Conservation (phyloP, 2,113 vertebrate species). For the Taxidea taxus region DNA sequence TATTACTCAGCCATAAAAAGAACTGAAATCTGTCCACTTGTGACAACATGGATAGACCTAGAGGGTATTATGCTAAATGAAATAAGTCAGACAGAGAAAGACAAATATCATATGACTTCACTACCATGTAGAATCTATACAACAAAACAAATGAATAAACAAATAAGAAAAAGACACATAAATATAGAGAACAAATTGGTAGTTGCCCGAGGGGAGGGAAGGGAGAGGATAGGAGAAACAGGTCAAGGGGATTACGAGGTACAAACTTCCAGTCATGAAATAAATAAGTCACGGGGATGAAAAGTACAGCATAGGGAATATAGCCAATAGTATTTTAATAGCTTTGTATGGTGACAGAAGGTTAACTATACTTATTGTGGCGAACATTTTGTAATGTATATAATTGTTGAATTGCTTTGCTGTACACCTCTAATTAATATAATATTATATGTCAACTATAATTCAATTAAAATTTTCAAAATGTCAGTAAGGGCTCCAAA, state of each 20-base stretch:
- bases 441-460: background rate
- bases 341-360: background rate
- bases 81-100: too few species aligned
- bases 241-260: too few species aligned
- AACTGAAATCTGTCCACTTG: background rate
- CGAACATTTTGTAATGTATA: background rate
- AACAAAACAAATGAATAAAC: too few species aligned
- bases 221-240: too few species aligned
- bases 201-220: too few species aligned
- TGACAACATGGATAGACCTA: background rate
- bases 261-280: too few species aligned
- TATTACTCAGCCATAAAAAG: background rate
- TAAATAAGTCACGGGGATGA: too few species aligned
- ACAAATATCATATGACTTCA: too few species aligned
- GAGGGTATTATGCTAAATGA: too few species aligned
- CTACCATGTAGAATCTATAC: too few species aligned
- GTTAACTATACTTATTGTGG: background rate
- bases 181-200: too few species aligned
- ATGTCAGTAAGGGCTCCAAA: background rate
- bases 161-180: too few species aligned
- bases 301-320: background rate
- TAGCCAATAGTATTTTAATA: background rate
- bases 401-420: background rate
- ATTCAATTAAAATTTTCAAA: background rate
- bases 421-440: background rate